Conservation (phyloP, 1,140 invertebrate species). For the Eueides isabella region DNA sequence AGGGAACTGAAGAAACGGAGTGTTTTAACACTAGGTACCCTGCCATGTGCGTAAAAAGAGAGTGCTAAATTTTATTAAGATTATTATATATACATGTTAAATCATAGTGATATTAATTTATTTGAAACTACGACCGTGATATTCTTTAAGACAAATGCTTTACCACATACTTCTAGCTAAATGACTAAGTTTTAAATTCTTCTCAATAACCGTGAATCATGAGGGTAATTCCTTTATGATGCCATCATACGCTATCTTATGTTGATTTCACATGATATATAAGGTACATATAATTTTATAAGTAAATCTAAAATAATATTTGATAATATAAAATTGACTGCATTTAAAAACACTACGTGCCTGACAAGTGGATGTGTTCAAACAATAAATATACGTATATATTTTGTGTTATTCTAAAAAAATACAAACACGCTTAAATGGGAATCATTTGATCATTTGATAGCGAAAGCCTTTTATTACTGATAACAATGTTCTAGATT, state of each 20-base stretch:
- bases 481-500: slow-evolving; percentile 21
- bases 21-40: too few relatives aligned
- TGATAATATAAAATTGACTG: not conserved
- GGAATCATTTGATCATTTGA: slow-evolving; percentile 21
- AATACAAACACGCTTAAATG: slow-evolving; percentile 7
- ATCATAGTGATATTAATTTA: too few relatives aligned
- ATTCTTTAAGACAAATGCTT: too few relatives aligned
- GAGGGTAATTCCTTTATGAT: not conserved
- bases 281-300: too few relatives aligned
- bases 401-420: not conserved
- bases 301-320: not conserved
- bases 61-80: too few relatives aligned
- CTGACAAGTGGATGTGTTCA: not conserved
- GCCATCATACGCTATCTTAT: not conserved
- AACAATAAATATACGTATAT: not conserved
- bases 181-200: too few relatives aligned
- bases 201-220: not conserved
- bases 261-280: not conserved
- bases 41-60: too few relatives aligned
- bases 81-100: too few relatives aligned
- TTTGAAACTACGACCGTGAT: too few relatives aligned
- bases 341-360: slow-evolving; percentile 2
- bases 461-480: slow-evolving; percentile 24
- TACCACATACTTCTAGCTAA: too few relatives aligned
- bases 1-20: too few relatives aligned